Evolutionary conservation across 2,113 vertebrate species (phyloP).

Genomic region (Ifrita kowaldi): DNA sequence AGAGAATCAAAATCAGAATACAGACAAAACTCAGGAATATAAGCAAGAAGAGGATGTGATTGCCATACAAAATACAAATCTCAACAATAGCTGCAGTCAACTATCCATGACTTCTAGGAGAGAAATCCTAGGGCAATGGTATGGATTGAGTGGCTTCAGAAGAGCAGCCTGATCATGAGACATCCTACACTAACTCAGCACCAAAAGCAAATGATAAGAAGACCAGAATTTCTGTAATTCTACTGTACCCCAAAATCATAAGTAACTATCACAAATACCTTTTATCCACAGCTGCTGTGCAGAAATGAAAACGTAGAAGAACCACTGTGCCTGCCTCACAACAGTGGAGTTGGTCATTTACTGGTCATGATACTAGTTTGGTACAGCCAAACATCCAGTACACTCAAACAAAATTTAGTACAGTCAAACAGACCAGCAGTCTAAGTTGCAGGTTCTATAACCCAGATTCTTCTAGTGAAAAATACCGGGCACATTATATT

Average conservation of each 20-base stretch:
- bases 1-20: neutral
- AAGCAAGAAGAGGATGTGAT: neutral
- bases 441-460: neutral
- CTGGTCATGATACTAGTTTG: neutral
- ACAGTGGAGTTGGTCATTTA: neutral
- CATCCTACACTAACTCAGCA: neutral
- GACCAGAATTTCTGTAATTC: neutral
- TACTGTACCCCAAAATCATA: neutral
- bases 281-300: neutral
- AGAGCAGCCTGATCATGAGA: neutral
- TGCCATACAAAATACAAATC: neutral
- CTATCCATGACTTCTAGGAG: neutral
- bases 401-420: neutral
- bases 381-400: neutral
- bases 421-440: neutral
- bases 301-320: neutral
- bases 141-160: neutral
- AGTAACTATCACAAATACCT: neutral
- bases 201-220: neutral
- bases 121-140: neutral
- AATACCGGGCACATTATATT: neutral
- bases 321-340: neutral
- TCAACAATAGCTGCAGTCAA: neutral
- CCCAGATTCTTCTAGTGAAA: neutral
- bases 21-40: neutral